A percentile compares a stretch with the other conserved stretches of the same genome.
Conservation (phyloP, 1,140 invertebrate species). For the Pemphigus obesinymphae region DNA sequence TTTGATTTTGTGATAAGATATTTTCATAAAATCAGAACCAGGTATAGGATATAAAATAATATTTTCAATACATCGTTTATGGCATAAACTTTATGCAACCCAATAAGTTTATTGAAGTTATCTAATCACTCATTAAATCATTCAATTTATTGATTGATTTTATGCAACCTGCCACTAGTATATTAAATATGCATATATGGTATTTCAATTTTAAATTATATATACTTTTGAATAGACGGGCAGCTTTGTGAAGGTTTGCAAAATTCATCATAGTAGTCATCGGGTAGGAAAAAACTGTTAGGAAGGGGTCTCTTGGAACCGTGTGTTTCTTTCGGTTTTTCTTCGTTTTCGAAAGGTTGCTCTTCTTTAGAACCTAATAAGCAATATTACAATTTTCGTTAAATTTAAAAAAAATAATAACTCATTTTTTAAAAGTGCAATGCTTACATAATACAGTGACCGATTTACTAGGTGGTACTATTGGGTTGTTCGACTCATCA, state of each 20-base stretch:
- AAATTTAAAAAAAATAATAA: not conserved
- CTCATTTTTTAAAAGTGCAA: not conserved
- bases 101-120: too few relatives aligned
- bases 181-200: too few relatives aligned
- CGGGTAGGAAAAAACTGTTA: not conserved
- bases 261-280: constrained; percentile 6
- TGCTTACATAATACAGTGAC: not conserved
- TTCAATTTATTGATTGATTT: too few relatives aligned
- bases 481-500: not conserved
- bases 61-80: too few relatives aligned
- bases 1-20: too few relatives aligned
- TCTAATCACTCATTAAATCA: too few relatives aligned
- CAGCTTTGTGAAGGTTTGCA: not conserved
- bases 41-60: too few relatives aligned
- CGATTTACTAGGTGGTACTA: not conserved
- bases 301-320: not conserved
- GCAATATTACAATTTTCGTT: not conserved
- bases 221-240: constrained; percentile 11
- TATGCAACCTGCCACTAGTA: too few relatives aligned
- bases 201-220: not conserved
- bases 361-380: not conserved
- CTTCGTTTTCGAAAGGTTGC: not conserved
- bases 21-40: too few relatives aligned
- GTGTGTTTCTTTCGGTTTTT: not conserved
- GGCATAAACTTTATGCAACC: too few relatives aligned